Conservation (phyloP, 2,888 invertebrate species). For the Catocala fraxini region DNA sequence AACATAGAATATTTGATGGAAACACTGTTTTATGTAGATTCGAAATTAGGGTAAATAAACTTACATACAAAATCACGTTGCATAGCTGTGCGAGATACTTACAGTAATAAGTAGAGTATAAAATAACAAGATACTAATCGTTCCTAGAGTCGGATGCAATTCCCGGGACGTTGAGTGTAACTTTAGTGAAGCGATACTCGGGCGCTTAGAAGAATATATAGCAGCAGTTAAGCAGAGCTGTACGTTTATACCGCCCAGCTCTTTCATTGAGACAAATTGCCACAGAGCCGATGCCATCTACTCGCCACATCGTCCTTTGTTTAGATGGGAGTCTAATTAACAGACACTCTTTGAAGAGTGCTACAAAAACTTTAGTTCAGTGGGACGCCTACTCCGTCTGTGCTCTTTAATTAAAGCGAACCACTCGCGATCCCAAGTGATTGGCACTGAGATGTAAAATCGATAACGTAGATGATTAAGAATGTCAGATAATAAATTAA, state of each 20-base stretch:
- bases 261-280: constrained; percentile 53
- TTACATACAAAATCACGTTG: constrained; percentile 33
- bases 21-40: constrained; percentile 59
- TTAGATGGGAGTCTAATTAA: constrained; percentile 68
- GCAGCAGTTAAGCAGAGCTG: constrained; percentile 38
- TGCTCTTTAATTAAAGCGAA: constrained; percentile 61
- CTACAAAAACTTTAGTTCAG: constrained; percentile 58
- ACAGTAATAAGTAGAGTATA: constrained; percentile 8
- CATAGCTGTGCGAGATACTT: constrained; percentile 9
- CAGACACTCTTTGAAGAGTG: constrained; percentile 60
- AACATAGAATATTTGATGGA: constrained; percentile 74
- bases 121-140: constrained; percentile 11
- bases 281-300: constrained; percentile 37
- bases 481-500: constrained; percentile 31
- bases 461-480: constrained; percentile 41
- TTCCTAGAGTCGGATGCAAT: constrained; percentile 21
- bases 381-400: constrained; percentile 41
- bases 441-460: constrained; percentile 49
- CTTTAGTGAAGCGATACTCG: constrained; percentile 32
- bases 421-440: constrained; percentile 43
- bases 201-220: constrained; percentile 45
- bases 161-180: constrained; percentile 25
- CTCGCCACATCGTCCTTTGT: constrained; percentile 55
- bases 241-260: constrained; percentile 48
- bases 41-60: constrained; percentile 44